phyloP scores from a whole-genome alignment of 2,113 vertebrate species.

The Maccullochella peelii region DNA sequence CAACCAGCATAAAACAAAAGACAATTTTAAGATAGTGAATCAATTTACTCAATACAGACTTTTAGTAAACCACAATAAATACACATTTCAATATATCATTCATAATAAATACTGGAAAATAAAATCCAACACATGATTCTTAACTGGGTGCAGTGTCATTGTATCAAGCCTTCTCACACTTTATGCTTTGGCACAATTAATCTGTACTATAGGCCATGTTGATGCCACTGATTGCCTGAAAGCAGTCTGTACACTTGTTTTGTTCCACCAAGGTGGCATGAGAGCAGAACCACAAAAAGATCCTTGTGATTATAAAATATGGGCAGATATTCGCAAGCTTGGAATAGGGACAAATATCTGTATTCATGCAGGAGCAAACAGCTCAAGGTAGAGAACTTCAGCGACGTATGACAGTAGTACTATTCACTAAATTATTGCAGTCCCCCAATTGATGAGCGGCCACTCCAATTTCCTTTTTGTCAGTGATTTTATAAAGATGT shows the following conservation, averaged over 20 bases:
- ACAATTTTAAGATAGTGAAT: conserved; percentile 83
- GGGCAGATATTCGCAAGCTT: conserved; percentile 53
- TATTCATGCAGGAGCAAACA: conserved; percentile 60
- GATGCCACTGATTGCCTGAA: conserved; percentile 65
- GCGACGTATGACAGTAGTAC: conserved; percentile 2
- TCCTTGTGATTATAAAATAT: conserved; percentile 42
- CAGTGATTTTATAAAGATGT: conserved; percentile 31
- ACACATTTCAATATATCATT: conserved; percentile 94
- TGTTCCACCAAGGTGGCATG: conserved; percentile 4
- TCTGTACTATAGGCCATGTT: conserved; percentile 42
- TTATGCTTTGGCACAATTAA: conserved; percentile 89
- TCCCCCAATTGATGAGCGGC: conserved; percentile 35
- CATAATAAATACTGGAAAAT: conserved; percentile 93
- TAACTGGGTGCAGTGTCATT: conserved; percentile 81
- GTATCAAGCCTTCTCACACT: conserved; percentile 80
- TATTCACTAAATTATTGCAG: conserved; percentile 45
- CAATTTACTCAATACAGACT: conserved; percentile 93
- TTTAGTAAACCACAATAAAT: conserved; percentile 99
- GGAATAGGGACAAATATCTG: conserved; percentile 50
- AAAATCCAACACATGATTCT: conserved; percentile 88
- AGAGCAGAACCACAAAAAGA: conserved; percentile 35
- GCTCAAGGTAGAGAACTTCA: conserved; percentile 47
- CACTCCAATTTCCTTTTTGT: conserved; percentile 29
- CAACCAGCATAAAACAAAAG: conserved; percentile 84
- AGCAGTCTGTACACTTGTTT: conserved; percentile 56